A percentile compares a stretch with the other conserved stretches of the same genome.
Conservation (phyloP, 2,113 vertebrate species). For the Myrmophylax atrothorax region DNA sequence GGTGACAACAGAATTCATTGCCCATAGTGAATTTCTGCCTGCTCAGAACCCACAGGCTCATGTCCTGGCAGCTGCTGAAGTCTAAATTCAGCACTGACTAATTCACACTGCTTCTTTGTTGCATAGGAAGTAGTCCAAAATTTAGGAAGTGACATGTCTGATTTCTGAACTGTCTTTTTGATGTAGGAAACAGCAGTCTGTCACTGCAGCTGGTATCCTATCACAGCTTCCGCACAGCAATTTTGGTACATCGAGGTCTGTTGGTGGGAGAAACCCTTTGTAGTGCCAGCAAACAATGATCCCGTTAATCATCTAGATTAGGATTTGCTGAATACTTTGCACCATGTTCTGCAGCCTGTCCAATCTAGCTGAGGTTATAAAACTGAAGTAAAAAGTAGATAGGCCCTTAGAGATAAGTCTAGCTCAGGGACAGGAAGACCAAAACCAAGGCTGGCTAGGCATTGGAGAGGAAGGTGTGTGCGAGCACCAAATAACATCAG, state of each 20-base stretch:
- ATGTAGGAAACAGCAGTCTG: neutral
- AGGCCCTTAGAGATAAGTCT: neutral
- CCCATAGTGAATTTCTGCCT: neutral
- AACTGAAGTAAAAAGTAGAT: neutral
- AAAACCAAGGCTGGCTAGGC: neutral
- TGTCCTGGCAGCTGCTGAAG: neutral
- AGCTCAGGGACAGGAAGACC: neutral
- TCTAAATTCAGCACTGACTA: neutral
- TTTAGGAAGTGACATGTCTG: neutral
- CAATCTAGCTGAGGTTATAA: neutral
- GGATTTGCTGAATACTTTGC: neutral
- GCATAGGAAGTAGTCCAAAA: neutral
- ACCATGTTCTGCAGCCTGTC: neutral
- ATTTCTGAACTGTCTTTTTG: neutral
- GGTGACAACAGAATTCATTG: neutral
- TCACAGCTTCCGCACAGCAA: fast-evolving
- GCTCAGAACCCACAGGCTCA: neutral
- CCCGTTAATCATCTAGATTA: neutral
- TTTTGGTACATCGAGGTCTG: neutral
- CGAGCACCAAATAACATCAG: neutral
- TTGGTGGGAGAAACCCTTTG: neutral
- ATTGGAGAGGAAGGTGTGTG: neutral
- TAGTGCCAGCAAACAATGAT: neutral
- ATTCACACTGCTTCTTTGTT: neutral
- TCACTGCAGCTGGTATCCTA: neutral